Base-by-base conservation (phyloP, 2,113 vertebrate genomes). In the Coreoperca whiteheadi region DNA sequence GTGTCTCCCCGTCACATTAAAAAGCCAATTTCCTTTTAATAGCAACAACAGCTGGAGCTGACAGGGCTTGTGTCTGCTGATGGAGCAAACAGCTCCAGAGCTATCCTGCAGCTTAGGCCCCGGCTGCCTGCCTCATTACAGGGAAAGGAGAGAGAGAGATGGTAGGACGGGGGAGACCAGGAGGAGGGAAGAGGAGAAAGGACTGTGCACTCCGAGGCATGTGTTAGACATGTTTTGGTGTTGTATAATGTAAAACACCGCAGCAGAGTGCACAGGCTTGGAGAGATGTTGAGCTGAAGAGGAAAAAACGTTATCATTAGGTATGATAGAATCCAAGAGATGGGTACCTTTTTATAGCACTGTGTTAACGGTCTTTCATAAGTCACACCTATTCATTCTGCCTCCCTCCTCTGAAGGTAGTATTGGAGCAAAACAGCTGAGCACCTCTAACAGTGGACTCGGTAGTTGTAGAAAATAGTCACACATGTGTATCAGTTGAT, bases 11-110 rank as follows among this genome's bases (percentile, higher is more conserved):
- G 65, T 92, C 85, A 74, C 89, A 91, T 94, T 92, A 90, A 91
- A 91, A 93, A 91, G 85, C 77, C 91, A 87, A 93, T 94, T 93
- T 93, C 91, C 93, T 92, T 94, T 94, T 94, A 95, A 95, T 93
- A 91, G 91, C 87, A 87, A 68, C 89, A 94, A 92, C 92, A 94
- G 92, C 92, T 93, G 93, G 91, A 95, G 91, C 85, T 93, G 91
- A 92, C 93, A 85, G 79, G 82, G 56, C 81, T 79, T 74, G 71
- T 74, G 88, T 90, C 84, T 93, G 91, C 91, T 92, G 86, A 89
- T 92, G 90, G 86, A 88, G 92, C 91, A 87, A 91, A 92, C 81
- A 21, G 85, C 85, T 89, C 71, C 74, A 69, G 71, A 88, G 63
- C 69, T 78, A 73, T 83, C 74, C 82, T 84, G 77, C 70, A 87